phyloP scores from a whole-genome alignment of 1,140 invertebrate genomes.

The Wiebesia pumilae region DNA sequence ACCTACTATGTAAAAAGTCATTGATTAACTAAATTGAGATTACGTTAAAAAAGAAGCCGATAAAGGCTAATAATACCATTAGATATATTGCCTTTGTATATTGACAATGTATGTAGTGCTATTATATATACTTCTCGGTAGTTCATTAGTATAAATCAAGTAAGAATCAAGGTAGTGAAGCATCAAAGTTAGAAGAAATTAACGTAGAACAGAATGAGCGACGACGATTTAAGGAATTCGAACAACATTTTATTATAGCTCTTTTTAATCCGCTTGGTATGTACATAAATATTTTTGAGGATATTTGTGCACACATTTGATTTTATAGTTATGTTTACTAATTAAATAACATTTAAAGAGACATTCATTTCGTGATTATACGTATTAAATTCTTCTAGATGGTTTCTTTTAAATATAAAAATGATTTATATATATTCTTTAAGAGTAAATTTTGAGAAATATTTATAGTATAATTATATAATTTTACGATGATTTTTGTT shows the following conservation, averaged over 20 bases:
- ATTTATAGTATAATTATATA: too few relatives aligned
- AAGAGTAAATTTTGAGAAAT: too few relatives aligned
- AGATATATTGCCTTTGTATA: not conserved
- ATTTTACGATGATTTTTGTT: too few relatives aligned
- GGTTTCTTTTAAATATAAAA: not conserved
- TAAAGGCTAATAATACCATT: not conserved
- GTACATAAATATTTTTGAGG: not conserved
- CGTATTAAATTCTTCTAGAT: not conserved
- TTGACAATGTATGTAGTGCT: not conserved
- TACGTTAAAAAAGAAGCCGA: not conserved
- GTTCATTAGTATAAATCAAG: not conserved
- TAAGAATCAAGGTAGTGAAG: not conserved
- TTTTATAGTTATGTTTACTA: not conserved
- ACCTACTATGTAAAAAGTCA: not conserved
- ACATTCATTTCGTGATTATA: not conserved
- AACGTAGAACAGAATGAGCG: not conserved
- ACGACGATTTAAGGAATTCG: not conserved
- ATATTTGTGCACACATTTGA: not conserved
- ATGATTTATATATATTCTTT: not conserved
- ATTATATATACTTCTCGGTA: not conserved
- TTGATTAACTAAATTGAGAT: conserved; percentile 5
- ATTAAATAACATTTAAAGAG: not conserved
- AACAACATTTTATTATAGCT: not conserved
- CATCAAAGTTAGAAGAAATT: not conserved
- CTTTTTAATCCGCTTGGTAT: not conserved